These are phyloP conservation scores for Ephydatia muelleri DNA, from an alignment of 37 sponge, comb jelly and placozoan genomes.

Conservation along the genomic window DNA sequence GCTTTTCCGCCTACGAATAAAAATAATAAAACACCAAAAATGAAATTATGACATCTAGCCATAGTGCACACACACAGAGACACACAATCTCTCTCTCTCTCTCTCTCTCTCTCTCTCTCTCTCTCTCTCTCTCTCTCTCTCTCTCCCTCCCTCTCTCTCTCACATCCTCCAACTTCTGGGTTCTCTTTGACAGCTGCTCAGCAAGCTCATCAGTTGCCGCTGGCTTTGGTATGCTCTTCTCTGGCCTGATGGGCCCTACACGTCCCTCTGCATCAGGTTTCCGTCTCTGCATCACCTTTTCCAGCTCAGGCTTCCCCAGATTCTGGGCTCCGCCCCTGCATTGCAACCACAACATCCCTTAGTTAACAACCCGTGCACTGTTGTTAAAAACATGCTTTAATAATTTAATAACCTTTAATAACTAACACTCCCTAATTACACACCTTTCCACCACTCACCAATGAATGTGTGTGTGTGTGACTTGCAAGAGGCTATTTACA, in stretches of 20 bases:
- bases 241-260: constrained; percentile 36
- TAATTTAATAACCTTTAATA: too few species aligned
- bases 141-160: not conserved
- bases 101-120: not conserved
- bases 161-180: constrained; percentile 56
- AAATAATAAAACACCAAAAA: not conserved
- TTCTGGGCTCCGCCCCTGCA: constrained; percentile 58
- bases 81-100: not conserved
- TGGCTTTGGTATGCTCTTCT: not conserved
- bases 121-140: not conserved
- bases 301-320: constrained; percentile 62
- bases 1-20: constrained; percentile 37
- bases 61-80: not conserved
- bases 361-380: too few species aligned
- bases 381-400: too few species aligned
- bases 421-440: too few species aligned
- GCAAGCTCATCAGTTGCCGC: constrained; percentile 50
- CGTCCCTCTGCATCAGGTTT: constrained; percentile 58
- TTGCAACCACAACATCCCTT: too few species aligned
- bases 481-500: too few species aligned
- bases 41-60: not conserved
- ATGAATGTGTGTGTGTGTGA: too few species aligned
- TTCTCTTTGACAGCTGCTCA: constrained; percentile 49
- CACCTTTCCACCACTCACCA: too few species aligned
- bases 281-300: constrained; percentile 59